These are phyloP conservation scores for Epinephelus lanceolatus DNA, from an alignment of 2,113 vertebrate species.

Conservation along the genomic window DNA sequence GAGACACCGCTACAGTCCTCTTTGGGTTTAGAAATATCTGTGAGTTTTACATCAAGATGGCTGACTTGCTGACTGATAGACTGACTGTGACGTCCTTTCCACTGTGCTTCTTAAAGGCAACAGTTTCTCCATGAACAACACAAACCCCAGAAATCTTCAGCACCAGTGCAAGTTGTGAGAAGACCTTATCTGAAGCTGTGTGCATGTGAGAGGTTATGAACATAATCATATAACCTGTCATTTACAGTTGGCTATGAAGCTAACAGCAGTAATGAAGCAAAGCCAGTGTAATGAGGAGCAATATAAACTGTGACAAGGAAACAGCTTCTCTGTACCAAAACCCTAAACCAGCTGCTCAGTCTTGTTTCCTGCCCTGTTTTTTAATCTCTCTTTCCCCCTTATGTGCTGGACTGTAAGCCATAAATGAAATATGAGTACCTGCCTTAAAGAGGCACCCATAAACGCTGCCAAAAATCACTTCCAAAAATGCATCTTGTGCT, in stretches of 20 bases:
- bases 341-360: constrained; percentile 11
- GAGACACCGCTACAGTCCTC: neutral
- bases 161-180: neutral
- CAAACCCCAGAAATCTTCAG: constrained; percentile 8
- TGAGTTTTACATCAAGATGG: constrained; percentile 15
- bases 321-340: constrained; percentile 7
- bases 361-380: neutral
- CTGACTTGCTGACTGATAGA: constrained; percentile 51
- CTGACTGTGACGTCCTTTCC: neutral
- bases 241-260: constrained; percentile 10
- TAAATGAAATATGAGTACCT: constrained; percentile 28
- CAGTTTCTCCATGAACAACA: constrained; percentile 10
- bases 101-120: neutral
- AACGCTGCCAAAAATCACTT: neutral
- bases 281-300: constrained; percentile 6
- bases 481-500: constrained; percentile 11
- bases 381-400: neutral
- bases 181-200: neutral
- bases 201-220: neutral
- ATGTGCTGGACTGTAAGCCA: neutral
- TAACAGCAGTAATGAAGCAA: neutral
- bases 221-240: neutral
- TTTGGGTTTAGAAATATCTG: constrained; percentile 52
- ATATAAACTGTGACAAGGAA: constrained; percentile 19
- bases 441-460: neutral